These are phyloP conservation scores for Aspidiotus destructor DNA, from an alignment of 2,888 invertebrate species.

Conservation along the genomic window DNA sequence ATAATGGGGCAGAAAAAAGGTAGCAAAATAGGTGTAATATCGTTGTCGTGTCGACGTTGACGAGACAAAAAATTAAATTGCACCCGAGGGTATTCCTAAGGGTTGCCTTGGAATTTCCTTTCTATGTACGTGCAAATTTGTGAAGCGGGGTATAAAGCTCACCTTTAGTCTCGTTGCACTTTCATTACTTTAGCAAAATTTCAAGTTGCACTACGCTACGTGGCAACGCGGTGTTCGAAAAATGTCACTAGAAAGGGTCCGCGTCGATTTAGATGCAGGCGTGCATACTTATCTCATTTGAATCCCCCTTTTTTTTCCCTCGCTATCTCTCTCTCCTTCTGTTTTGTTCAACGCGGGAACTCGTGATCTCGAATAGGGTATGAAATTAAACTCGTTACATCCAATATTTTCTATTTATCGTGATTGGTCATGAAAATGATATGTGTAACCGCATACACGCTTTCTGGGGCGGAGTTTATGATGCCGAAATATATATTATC, in stretches of 20 bases:
- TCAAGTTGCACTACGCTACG: not conserved
- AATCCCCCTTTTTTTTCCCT: not conserved
- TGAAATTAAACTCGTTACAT: conserved; percentile 27
- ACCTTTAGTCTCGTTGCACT: too few species aligned
- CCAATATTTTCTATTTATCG: conserved; percentile 18
- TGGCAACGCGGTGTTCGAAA: not conserved
- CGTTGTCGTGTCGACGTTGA: too few species aligned
- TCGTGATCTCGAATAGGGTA: not conserved
- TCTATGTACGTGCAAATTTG: too few species aligned
- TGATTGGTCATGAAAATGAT: conserved; percentile 17
- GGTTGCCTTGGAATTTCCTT: too few species aligned
- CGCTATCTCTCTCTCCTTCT: not conserved
- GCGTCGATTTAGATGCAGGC: conserved; percentile 4
- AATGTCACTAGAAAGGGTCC: not conserved
- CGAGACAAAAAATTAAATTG: too few species aligned
- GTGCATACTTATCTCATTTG: not conserved
- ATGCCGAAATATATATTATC: not conserved
- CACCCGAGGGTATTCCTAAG: too few species aligned
- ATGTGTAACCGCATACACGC: conserved; percentile 4
- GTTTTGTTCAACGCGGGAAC: too few species aligned
- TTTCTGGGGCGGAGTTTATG: conserved; percentile 13
- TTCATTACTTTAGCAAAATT: not conserved
- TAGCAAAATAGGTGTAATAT: too few species aligned
- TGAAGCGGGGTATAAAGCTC: too few species aligned
- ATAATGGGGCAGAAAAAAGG: too few species aligned